Conservation (phyloP, 1,140 invertebrate genomes). For the Eriosoma lanigerum region DNA sequence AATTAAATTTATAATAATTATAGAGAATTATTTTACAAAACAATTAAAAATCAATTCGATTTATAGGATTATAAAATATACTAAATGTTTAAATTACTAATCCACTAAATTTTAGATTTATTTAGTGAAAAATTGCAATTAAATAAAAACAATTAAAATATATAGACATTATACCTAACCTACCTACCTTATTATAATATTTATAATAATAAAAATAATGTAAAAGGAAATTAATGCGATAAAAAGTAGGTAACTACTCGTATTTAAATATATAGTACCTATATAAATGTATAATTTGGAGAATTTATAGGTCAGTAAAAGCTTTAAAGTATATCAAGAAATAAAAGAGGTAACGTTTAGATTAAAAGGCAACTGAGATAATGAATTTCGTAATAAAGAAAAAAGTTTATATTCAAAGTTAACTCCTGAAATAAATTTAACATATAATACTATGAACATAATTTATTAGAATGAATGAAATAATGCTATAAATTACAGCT, state of each 20-base stretch:
- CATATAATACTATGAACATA: background rate
- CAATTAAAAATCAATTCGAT: too few species aligned
- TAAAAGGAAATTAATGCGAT: background rate
- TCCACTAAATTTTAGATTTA: too few species aligned
- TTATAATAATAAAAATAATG: too few species aligned
- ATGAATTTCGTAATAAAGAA: conserved; percentile 27
- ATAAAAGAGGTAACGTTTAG: conserved; percentile 10
- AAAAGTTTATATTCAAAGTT: background rate
- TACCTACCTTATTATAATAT: too few species aligned
- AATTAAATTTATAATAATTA: too few species aligned
- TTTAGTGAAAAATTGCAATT: too few species aligned
- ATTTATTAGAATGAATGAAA: background rate
- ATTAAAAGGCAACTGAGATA: conserved; percentile 8
- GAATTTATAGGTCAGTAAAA: background rate
- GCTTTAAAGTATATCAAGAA: background rate
- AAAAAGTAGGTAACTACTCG: background rate
- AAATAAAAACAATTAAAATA: too few species aligned
- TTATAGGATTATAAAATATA: too few species aligned
- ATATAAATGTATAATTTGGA: too few species aligned
- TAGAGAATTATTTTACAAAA: too few species aligned
- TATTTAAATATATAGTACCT: background rate
- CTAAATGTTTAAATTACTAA: too few species aligned
- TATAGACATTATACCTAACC: too few species aligned
- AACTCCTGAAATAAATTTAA: conserved; percentile 19
- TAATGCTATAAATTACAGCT: background rate